Evolutionary conservation across 30 jellyfish, hydroid and myxozoan species (phyloP).

Genomic region (Clytia hemisphaerica): DNA sequence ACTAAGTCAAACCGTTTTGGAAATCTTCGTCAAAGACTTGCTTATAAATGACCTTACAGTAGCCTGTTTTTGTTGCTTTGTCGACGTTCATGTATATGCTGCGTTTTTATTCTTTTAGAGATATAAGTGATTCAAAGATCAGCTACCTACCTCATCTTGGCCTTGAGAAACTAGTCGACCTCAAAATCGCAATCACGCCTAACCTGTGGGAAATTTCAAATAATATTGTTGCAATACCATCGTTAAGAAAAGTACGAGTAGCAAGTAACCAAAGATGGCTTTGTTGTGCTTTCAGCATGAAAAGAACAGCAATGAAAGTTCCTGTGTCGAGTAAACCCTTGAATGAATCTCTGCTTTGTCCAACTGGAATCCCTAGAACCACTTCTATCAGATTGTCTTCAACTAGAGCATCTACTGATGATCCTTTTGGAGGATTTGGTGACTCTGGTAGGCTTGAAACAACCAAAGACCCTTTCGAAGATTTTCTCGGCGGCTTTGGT

Average conservation of each 20-base stretch:
- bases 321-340: neutral
- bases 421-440: neutral
- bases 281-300: conserved; percentile 82
- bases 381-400: neutral
- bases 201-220: conserved; percentile 42
- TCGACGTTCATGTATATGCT: too few relatives aligned
- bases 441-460: neutral
- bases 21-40: too few relatives aligned
- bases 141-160: conserved; percentile 63
- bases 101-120: conserved; percentile 32
- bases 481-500: conserved; percentile 51
- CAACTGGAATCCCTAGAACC: neutral
- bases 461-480: neutral
- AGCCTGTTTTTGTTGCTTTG: too few relatives aligned
- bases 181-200: conserved; percentile 38
- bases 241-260: conserved; percentile 43
- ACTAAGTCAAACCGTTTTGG: too few relatives aligned
- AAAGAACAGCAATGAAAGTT: conserved; percentile 28
- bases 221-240: conserved; percentile 58
- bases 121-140: conserved; percentile 37
- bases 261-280: conserved; percentile 62
- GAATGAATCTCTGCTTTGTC: conserved; percentile 33
- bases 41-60: too few relatives aligned
- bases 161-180: conserved; percentile 21
- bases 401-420: neutral